Evolutionary conservation across 2,113 vertebrate species (phyloP).

Genomic region (Mus spicilegus): DNA sequence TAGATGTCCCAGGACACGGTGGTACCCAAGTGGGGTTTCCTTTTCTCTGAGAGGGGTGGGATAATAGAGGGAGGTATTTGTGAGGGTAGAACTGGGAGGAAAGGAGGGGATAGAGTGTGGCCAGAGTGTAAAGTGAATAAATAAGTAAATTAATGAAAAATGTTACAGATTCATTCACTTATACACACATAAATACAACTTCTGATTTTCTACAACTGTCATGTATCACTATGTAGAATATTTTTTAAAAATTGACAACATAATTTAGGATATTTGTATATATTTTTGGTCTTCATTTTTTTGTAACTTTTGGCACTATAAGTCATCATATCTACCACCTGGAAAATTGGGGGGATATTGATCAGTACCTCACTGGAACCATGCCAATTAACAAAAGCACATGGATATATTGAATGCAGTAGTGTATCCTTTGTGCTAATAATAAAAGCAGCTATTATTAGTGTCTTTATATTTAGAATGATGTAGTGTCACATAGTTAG

Average conservation of each 20-base stretch:
- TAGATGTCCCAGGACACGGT: no score
- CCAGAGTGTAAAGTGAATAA: no score
- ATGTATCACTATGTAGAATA: neutral
- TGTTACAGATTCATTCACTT: neutral
- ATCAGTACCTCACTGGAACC: neutral
- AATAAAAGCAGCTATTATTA: neutral
- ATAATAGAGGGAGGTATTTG: no score
- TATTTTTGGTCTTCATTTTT: neutral
- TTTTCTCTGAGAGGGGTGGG: no score
- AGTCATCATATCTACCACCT: no score
- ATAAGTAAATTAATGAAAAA: no score
- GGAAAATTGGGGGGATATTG: neutral
- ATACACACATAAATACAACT: neutral
- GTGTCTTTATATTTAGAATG: slow-evolving; percentile 18
- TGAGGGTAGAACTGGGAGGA: no score
- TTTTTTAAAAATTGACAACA: slow-evolving; percentile 1
- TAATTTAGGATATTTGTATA: slow-evolving; percentile 26
- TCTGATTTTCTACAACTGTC: neutral
- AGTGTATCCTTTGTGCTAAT: neutral
- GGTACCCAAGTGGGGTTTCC: no score
- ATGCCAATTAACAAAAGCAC: neutral
- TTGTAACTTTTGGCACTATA: neutral
- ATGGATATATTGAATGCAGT: neutral
- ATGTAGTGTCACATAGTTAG: neutral
- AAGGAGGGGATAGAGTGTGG: no score